Conservation (phyloP, 1,140 invertebrate species). For the Drosophila simulans region DNA sequence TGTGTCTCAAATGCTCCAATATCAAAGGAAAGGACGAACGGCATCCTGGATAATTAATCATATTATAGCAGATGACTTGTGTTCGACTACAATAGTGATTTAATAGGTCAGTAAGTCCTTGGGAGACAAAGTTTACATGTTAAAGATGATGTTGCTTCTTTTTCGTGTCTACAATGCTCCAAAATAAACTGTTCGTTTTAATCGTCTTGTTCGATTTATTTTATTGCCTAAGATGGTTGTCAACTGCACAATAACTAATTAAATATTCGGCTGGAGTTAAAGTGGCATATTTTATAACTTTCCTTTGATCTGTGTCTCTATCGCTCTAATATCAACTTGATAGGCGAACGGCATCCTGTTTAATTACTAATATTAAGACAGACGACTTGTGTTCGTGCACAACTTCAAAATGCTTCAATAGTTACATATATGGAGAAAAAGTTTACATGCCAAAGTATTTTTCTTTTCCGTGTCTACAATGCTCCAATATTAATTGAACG, state of each 20-base stretch:
- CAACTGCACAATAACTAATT: background rate
- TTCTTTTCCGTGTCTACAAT: conserved; percentile 61
- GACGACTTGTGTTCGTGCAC: conserved; percentile 45
- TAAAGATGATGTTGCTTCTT: background rate
- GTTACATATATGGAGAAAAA: conserved; percentile 39
- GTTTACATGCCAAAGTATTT: conserved; percentile 39
- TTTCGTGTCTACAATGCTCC: conserved; percentile 7
- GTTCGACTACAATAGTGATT: background rate
- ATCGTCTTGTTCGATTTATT: conserved; percentile 5
- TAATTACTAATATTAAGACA: conserved; percentile 42
- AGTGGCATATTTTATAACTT: conserved; percentile 33
- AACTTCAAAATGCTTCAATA: background rate
- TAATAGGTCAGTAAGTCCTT: background rate
- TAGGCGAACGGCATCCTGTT: conserved; percentile 59
- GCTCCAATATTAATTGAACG: conserved; percentile 47
- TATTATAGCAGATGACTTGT: conserved; percentile 9
- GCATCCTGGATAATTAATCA: conserved; percentile 52
- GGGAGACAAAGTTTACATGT: conserved; percentile 5
- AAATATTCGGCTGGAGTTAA: conserved; percentile 24
- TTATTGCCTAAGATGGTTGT: conserved; percentile 18
- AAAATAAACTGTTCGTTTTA: background rate
- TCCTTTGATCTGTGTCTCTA: conserved; percentile 40
- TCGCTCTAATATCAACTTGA: conserved; percentile 4
- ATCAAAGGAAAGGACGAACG: conserved; percentile 42
- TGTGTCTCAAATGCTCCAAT: conserved; percentile 63